Conservation (phyloP, 1,140 invertebrate species). For the Acyrthosiphon pisum region DNA sequence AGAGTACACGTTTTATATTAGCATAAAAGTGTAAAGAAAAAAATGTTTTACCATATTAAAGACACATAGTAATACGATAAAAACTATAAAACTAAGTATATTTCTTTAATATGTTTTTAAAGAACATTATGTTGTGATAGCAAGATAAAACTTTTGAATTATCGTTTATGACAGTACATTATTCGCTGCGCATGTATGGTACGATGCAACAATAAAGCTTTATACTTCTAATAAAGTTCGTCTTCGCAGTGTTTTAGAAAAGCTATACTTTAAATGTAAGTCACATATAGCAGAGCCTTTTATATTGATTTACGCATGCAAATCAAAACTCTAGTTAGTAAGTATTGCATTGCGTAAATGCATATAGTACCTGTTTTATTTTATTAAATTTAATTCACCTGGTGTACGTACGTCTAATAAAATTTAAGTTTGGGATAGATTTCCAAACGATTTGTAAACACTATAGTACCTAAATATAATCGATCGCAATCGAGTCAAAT, state of each 20-base stretch:
- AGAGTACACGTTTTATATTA: not conserved
- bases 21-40: not conserved
- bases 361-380: not conserved
- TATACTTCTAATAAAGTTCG: not conserved
- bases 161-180: not conserved
- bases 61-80: not conserved
- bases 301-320: not conserved
- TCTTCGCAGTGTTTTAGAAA: not conserved
- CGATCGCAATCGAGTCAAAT: not conserved
- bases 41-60: not conserved
- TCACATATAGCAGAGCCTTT: not conserved
- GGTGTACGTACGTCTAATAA: not conserved
- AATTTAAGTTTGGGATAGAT: not conserved
- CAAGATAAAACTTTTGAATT: not conserved
- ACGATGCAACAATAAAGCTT: not conserved
- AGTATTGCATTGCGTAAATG: not conserved
- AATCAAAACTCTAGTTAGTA: not conserved
- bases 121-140: not conserved
- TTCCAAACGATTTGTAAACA: not conserved
- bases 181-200: not conserved
- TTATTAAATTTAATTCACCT: not conserved
- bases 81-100: conserved; percentile 22
- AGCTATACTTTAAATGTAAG: not conserved
- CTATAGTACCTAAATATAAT: not conserved
- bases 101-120: not conserved